Evolutionary conservation across 2,797 vertebrate genomes (phyloP).

Genomic region (Anniella stebbinsi): DNA sequence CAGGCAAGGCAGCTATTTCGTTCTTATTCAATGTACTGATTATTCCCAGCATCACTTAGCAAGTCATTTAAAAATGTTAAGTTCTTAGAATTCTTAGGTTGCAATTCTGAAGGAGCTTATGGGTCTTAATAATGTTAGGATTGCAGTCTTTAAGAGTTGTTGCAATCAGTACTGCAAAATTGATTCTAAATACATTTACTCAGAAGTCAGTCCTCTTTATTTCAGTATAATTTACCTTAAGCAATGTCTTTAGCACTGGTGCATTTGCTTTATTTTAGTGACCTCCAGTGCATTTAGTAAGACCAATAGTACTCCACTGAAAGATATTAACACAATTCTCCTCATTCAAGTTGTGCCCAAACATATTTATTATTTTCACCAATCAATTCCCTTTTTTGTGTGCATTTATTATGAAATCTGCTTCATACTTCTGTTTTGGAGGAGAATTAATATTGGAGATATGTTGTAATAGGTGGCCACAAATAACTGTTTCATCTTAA

Average conservation of each 20-base stretch:
- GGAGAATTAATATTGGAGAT: background rate
- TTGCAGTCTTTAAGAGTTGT: background rate
- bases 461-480: background rate
- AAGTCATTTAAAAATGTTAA: background rate
- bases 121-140: conserved; percentile 2
- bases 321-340: background rate
- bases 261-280: background rate
- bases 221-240: conserved; percentile 10
- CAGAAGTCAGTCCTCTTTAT: conserved; percentile 5
- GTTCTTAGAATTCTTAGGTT: background rate
- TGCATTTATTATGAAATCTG: background rate
- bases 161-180: conserved; percentile 5
- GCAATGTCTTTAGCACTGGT: background rate
- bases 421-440: background rate
- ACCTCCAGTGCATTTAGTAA: background rate
- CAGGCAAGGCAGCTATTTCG: background rate
- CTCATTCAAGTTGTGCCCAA: background rate
- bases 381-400: background rate
- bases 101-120: background rate
- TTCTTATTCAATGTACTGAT: background rate
- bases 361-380: background rate
- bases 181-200: conserved; percentile 5
- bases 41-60: background rate
- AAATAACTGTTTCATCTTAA: background rate
- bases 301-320: background rate